Evolutionary conservation across 2,113 vertebrate genomes (phyloP).

Genomic region (Ceuthmochares aereus): DNA sequence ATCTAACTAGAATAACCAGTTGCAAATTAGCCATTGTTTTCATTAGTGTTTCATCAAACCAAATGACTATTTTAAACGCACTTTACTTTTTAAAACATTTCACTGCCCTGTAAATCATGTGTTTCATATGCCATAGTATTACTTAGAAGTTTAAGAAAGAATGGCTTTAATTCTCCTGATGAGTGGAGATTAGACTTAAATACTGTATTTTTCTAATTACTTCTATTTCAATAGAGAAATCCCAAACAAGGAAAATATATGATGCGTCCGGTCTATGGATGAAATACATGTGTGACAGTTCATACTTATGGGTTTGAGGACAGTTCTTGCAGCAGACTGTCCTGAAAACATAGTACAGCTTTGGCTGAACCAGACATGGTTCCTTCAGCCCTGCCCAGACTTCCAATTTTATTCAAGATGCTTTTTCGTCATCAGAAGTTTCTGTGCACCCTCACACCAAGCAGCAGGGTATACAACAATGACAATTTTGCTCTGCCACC

Average conservation of each 20-base stretch:
- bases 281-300: background rate
- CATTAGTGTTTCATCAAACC: background rate
- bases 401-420: too few species aligned
- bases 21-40: background rate
- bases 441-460: too few species aligned
- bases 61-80: background rate
- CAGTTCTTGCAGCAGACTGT: too few species aligned
- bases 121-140: background rate
- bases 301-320: background rate
- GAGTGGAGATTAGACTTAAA: background rate
- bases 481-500: too few species aligned
- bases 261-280: background rate
- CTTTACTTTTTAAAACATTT: background rate
- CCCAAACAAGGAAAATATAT: background rate
- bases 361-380: too few species aligned
- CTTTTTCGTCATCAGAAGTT: too few species aligned
- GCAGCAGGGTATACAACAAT: too few species aligned
- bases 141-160: background rate
- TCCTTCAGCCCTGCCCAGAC: too few species aligned
- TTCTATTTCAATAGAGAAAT: conserved; percentile 20
- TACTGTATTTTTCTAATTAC: background rate
- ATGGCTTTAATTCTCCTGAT: background rate
- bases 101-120: background rate
- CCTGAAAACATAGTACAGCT: too few species aligned
- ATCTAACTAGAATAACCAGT: background rate